Evolutionary conservation across 1,140 invertebrate genomes (phyloP).

Genomic region (Saxidomus purpurata): DNA sequence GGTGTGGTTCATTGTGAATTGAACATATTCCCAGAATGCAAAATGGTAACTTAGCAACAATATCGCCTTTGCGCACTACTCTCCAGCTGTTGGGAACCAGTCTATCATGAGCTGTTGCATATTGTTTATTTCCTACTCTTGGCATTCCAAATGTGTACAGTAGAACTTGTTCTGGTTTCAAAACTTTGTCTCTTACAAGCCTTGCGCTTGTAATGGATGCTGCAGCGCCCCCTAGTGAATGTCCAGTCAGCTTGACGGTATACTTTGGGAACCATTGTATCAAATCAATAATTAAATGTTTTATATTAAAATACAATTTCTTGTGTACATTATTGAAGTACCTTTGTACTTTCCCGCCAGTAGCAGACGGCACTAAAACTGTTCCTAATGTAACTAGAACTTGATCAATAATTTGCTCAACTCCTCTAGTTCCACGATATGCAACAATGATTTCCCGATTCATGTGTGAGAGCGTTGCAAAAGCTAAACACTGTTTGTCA

Average conservation of each 20-base stretch:
- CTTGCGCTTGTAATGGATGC: conserved; percentile 52
- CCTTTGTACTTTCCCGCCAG: conserved; percentile 46
- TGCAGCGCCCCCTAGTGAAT: conserved; percentile 53
- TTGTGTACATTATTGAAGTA: conserved; percentile 59
- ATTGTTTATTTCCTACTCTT: conserved; percentile 42
- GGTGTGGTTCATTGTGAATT: conserved; percentile 51
- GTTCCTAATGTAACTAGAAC: neutral
- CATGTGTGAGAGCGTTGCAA: conserved; percentile 31
- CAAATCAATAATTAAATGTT: conserved; percentile 24
- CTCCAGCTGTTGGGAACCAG: conserved; percentile 62
- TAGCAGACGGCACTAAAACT: neutral
- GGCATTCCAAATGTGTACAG: conserved; percentile 65
- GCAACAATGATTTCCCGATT: conserved; percentile 59
- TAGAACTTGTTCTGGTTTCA: conserved; percentile 19
- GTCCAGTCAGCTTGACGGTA: conserved; percentile 54
- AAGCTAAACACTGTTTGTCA: conserved; percentile 47
- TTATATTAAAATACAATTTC: conserved; percentile 4
- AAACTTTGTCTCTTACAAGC: conserved; percentile 47
- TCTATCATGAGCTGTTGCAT: conserved; percentile 27
- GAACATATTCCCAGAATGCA: conserved; percentile 22
- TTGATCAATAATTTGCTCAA: conserved; percentile 54
- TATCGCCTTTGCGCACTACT: conserved; percentile 39
- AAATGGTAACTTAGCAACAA: conserved; percentile 52
- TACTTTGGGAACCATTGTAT: conserved; percentile 28
- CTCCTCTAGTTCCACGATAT: conserved; percentile 50